A percentile compares a stretch with the other conserved stretches of the same genome.
phyloP scores from a whole-genome alignment of 2,797 vertebrate species.

The Aplochiton taeniatus region DNA sequence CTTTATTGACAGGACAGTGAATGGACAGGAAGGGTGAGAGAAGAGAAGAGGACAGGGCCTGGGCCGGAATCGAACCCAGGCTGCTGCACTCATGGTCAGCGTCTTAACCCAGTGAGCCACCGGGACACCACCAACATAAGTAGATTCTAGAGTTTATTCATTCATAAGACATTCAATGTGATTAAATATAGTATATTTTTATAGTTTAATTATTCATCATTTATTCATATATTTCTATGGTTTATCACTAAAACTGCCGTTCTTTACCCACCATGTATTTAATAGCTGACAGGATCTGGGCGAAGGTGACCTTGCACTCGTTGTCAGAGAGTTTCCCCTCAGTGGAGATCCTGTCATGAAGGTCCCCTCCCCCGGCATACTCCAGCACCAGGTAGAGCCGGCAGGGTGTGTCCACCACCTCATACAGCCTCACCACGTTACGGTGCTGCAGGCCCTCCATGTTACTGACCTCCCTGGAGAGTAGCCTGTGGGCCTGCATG shows the following conservation, averaged over 20 bases:
- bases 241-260: background rate
- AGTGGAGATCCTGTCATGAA: constrained; percentile 83
- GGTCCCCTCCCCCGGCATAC: constrained; percentile 91
- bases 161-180: no score
- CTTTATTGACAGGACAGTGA: no score
- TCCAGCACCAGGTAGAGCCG: constrained; percentile 92
- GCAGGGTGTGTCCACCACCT: constrained; percentile 90
- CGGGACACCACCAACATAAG: no score
- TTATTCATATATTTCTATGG: no score
- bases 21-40: no score
- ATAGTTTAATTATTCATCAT: no score
- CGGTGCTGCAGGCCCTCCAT: constrained; percentile 92
- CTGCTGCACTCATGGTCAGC: no score
- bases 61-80: no score
- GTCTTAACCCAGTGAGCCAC: no score
- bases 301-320: constrained; percentile 85
- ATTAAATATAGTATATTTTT: no score
- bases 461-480: constrained; percentile 87
- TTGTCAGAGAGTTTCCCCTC: constrained; percentile 85
- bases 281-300: constrained; percentile 91
- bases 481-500: constrained; percentile 82
- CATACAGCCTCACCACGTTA: constrained; percentile 90
- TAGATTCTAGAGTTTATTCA: no score
- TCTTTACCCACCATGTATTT: constrained; percentile 90
- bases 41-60: no score